phyloP scores from a whole-genome alignment of 2,888 invertebrate genomes.

The Acronicta psi region DNA sequence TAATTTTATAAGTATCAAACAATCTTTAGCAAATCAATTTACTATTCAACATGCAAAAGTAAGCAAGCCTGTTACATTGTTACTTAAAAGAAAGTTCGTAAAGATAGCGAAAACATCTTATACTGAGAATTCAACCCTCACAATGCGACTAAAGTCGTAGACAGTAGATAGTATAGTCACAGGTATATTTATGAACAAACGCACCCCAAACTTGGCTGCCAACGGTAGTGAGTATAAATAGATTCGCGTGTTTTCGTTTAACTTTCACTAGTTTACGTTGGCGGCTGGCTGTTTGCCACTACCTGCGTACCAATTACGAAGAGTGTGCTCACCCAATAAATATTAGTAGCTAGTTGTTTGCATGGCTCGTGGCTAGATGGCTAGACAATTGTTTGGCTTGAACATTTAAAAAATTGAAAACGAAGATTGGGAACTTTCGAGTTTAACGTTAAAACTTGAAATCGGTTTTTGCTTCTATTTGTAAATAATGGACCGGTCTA shows the following conservation, averaged over 20 bases:
- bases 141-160: background rate
- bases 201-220: background rate
- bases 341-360: slow-evolving; percentile 22
- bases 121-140: background rate
- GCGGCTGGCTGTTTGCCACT: slow-evolving; percentile 42
- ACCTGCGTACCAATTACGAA: slow-evolving; percentile 48
- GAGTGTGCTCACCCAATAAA: slow-evolving; percentile 47
- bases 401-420: no score
- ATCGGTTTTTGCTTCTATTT: no score
- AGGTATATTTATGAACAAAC: background rate
- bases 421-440: no score
- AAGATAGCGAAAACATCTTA: no score
- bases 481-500: no score
- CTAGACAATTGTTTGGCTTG: background rate
- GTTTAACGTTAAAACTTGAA: no score
- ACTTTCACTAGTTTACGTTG: slow-evolving; percentile 49
- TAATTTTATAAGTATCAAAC: no score
- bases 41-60: no score
- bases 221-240: background rate
- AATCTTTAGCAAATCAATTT: no score
- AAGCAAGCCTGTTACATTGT: no score
- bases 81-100: no score
- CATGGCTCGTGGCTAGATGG: slow-evolving; percentile 1
- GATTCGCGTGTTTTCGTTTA: slow-evolving; percentile 26
- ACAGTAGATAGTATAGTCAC: background rate